Base-by-base conservation (phyloP, 2,888 invertebrate species). In the Chymomyza fuscimana region DNA sequence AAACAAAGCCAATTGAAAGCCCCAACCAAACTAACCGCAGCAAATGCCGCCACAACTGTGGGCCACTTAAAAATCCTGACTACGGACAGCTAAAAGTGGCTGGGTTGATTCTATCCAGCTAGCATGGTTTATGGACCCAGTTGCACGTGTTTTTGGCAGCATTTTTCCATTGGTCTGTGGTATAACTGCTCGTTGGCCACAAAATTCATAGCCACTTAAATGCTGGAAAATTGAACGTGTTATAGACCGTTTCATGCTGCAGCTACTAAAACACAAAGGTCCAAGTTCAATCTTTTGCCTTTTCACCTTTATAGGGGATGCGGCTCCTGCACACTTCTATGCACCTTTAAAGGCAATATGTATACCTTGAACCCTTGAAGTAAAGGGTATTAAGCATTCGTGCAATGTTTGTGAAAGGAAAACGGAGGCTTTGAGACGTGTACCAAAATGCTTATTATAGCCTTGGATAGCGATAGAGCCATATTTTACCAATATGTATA, bases 141-240 rank as follows among this genome's bases (percentile, higher is more conserved):
- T 29, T 50, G 62, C 54, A 7, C 10, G 67, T 71, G 63, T 51
- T 75, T 67, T 67, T 72, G 67, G 54, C 60, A 69, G 64, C 76
- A 78, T 67, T 74, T 80, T 74, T 73, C 73, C 78, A 70, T 73
- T 46, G 12, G 76, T 78, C 73, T 69, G 69, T 72, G 80, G 66
- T 79, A 63, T 52, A 60, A 73, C 69, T 65, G 36, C 67, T 65
- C 36, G 63, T 59, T 52, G 58, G 54, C 65, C 40, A 67, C 73
- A 64, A 83, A 86, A 87, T 86, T 83, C 83, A 83, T 83, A 86
- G 87, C 77, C 83, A 87, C 83, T 87, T 87, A 87, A 83, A 86
- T 83, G 76, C 86, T 79, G 77, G 83, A 87, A 83, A 83, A 83
- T 15, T 9, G n/a, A 32, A 12, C 36, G 60, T 60, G 29, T 60